Evolutionary conservation across 2,113 vertebrate species (phyloP), one percentile per base, ranked within the genome.

Genomic region (Fregata magnificens): DNA sequence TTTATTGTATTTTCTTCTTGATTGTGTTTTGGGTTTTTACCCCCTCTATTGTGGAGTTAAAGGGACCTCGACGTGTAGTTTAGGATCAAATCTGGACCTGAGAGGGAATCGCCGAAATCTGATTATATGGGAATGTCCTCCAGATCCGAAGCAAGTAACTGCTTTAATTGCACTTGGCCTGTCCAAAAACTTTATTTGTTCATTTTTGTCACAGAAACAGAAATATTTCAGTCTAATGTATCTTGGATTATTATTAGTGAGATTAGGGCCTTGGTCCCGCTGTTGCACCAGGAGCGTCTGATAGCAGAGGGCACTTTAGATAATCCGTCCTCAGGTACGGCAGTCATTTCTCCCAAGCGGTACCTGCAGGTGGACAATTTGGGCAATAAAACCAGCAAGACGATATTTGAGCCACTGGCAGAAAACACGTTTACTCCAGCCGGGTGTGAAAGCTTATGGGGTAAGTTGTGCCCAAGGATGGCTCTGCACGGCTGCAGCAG

Each of bases 1-100:
- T 59, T 91, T 82, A 88, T 87, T 93, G 83, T 87, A 59, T 83
- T 97, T 93, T 81, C 73, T 71, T 72, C 92, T 91, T 95, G 93
- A 96, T 93, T 96, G 85, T 73, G 66, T 91, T 93, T 90, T 49
- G 63, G 22, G 38, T 32, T 81, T 92, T 86, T 80, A 59, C 28
- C 50, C 20, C 26, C 66, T 50, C 76, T 47, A 29, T 55, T 52
- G 61, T 44, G 85, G 73, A 87, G 74, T 45, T 94, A 90, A 97
- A 96, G 90, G 59, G 78, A 88, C 83, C 62, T 95, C 95, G 95
- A 95, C 40, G 0, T 95, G 82, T 45, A 90, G 79, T 70, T 95
- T 76, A 66, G 92, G 82, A 85, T 94, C 84, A 61, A 45, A 45
- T 84, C 86, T 62, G 72, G 70, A 63, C 45, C 82, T 81, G 55